Evolutionary conservation across 2,797 vertebrate species (phyloP), one percentile per base, ranked within the genome.

Genomic region (Choloepus didactylus): DNA sequence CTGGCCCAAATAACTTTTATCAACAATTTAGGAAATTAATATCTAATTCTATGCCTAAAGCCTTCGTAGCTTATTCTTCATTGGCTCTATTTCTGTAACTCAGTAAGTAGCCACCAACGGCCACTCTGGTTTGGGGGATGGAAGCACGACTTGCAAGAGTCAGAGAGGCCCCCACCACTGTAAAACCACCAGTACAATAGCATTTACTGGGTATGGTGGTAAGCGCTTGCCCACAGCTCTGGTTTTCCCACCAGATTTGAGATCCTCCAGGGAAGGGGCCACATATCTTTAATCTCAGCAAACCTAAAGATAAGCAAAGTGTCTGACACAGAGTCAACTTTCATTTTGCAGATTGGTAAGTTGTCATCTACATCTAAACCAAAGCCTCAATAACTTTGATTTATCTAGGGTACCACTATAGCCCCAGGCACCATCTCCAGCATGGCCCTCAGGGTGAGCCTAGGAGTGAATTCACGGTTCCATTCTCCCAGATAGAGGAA

Each of bases 281-380:
- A 31, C n/a, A 46, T 44, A 86, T 41, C 49, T 80, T 85, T n/a
- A 85, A 89, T 51, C 25, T 87, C 79, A 95, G 54, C 80, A 92
- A 93, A 49, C 31, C 41, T 75, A 83, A 86, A 90, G 41, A 66
- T 72, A 96, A 93, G 29, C 41, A 66, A 93, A 92, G 38, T 38
- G 4, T 23, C 60, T 70, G 19, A 31, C 27, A 89, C 2, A 44
- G 14, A 92, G 6, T 7, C 31, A 6, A 38, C 2, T 41, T 59
- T 76, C 60, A 82, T 80, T 80, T 72, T 38, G 75, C 29, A 18
- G 6, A 9, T 51, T 90, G 5, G 9, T 14, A 60, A 79, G 46
- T 81, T 56, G 14, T 27, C 41, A 38, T 67, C 49, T 76, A 81
- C 56, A 72, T 77, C 11, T 72, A 83, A 92, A 88, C 59, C 85